phyloP scores from a whole-genome alignment of 2,888 invertebrate species.

The Drosophila emarginata region DNA sequence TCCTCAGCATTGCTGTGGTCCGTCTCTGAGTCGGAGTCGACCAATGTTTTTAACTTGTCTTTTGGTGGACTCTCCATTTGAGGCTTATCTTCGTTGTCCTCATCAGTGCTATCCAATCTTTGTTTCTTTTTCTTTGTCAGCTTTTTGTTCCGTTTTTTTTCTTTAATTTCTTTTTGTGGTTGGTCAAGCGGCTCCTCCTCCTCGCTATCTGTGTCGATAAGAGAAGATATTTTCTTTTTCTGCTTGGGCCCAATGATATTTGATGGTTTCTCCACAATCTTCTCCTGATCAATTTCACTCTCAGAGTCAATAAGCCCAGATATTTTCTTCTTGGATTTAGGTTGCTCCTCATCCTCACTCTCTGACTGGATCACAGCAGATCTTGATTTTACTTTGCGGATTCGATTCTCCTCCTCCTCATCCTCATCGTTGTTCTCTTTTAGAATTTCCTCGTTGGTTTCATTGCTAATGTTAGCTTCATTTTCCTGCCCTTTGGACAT shows the following conservation, averaged over 20 bases:
- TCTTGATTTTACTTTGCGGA: constrained; percentile 16
- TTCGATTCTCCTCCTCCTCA: constrained; percentile 28
- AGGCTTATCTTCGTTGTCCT: constrained; percentile 13
- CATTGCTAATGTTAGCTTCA: too few species aligned
- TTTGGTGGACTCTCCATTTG: neutral
- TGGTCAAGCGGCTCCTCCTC: constrained; percentile 18
- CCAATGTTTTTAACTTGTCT: constrained; percentile 50
- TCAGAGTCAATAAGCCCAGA: constrained; percentile 58
- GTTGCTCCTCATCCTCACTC: neutral
- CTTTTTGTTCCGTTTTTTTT: constrained; percentile 26
- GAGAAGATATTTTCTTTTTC: constrained; percentile 47
- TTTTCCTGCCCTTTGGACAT: constrained; percentile 23
- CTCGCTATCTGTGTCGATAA: constrained; percentile 67
- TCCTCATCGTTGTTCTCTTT: constrained; percentile 47
- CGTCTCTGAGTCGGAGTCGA: constrained; percentile 62
- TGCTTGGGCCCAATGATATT: neutral
- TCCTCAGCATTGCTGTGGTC: constrained; percentile 44
- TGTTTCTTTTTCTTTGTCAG: constrained; percentile 33
- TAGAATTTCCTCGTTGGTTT: constrained; percentile 9
- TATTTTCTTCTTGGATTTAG: constrained; percentile 49
- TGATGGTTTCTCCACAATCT: neutral
- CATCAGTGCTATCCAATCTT: constrained; percentile 34
- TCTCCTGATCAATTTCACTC: constrained; percentile 45
- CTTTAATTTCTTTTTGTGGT: constrained; percentile 16
- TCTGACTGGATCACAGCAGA: constrained; percentile 19